Conservation (phyloP, 2,113 vertebrate genomes). For the Cardinalis cardinalis region DNA sequence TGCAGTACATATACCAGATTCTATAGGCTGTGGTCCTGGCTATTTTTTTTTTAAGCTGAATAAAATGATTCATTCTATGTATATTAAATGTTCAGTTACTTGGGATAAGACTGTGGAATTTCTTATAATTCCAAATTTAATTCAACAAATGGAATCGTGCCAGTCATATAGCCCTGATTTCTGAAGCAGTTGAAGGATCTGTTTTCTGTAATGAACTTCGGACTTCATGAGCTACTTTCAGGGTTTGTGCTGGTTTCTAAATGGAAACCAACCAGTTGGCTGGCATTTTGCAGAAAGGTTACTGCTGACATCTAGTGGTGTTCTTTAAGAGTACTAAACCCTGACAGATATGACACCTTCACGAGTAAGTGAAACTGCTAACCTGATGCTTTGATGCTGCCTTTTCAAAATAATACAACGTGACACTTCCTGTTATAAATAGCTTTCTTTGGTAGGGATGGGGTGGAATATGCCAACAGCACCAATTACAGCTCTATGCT, state of each 20-base stretch:
- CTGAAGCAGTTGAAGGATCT: not conserved
- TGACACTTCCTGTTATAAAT: not conserved
- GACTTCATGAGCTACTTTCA: accelerated
- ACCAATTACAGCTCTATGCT: not conserved
- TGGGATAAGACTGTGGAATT: not conserved
- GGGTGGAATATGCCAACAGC: not conserved
- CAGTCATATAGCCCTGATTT: not conserved
- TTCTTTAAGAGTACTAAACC: not conserved
- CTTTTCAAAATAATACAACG: not conserved
- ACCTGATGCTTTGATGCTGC: not conserved
- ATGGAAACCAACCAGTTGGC: accelerated
- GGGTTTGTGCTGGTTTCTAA: accelerated
- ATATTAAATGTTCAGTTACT: not conserved
- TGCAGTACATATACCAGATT: not conserved
- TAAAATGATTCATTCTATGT: not conserved
- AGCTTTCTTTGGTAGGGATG: not conserved
- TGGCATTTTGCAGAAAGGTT: not conserved
- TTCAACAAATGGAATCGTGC: not conserved
- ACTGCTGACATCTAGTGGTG: conserved; percentile 35
- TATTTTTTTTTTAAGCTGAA: not conserved
- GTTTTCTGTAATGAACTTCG: accelerated
- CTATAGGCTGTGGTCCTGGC: not conserved
- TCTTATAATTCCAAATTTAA: not conserved
- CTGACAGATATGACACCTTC: not conserved
- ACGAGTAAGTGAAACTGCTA: accelerated